Evolutionary conservation across 2,113 vertebrate species (phyloP).

Genomic region (Otus sunia): DNA sequence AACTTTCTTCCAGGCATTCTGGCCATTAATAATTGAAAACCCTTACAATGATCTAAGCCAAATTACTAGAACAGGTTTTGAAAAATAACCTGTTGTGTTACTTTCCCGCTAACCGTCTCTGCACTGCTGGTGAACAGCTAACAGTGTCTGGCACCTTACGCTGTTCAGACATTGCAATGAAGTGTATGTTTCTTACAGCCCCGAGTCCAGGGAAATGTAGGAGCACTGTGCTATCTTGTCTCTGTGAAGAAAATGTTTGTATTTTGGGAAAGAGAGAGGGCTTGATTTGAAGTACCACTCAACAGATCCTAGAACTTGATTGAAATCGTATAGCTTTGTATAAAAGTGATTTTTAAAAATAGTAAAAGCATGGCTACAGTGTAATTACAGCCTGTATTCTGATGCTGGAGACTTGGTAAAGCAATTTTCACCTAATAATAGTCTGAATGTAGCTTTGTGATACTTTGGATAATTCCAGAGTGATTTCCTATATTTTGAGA

Average conservation of each 20-base stretch:
- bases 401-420: not conserved
- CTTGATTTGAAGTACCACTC: not conserved
- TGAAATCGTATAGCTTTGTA: not conserved
- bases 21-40: slow-evolving; percentile 24
- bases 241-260: slow-evolving; percentile 1
- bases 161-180: not conserved
- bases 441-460: not conserved
- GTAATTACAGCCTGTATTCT: not conserved
- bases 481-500: not conserved
- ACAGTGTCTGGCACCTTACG: not conserved
- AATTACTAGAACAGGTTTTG: not conserved
- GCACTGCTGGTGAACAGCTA: not conserved
- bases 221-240: not conserved
- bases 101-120: not conserved
- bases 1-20: slow-evolving; percentile 5
- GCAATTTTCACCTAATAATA: not conserved
- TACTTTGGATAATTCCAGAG: not conserved
- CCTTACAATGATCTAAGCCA: not conserved
- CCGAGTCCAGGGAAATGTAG: not conserved
- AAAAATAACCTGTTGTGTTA: slow-evolving; percentile 5
- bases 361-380: not conserved
- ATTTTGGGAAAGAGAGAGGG: not conserved
- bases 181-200: not conserved
- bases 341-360: not conserved
- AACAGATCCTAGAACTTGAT: not conserved